phyloP scores from a whole-genome alignment of 30 jellyfish, hydroid and myxozoan species.

The Hydractinia echinata region DNA sequence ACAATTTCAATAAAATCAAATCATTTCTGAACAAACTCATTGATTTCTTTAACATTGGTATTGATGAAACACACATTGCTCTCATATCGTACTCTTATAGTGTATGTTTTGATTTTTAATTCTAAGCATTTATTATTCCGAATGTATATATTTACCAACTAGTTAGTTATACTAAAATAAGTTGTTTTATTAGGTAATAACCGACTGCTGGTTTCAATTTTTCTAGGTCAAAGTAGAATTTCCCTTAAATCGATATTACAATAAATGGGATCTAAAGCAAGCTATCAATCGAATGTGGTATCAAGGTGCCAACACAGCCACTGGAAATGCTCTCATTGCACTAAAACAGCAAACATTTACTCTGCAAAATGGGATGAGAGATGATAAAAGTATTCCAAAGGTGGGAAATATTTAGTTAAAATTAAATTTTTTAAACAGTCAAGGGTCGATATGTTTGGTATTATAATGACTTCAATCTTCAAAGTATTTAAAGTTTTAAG shows the following conservation, averaged over 20 bases:
- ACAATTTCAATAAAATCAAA: conserved; percentile 53
- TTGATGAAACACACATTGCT: conserved; percentile 79
- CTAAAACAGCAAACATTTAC: conserved; percentile 44
- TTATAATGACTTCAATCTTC: background rate
- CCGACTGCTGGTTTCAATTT: background rate
- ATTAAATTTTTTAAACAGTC: background rate
- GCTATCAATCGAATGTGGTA: conserved; percentile 60
- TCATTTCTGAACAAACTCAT: conserved; percentile 56
- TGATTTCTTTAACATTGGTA: conserved; percentile 79
- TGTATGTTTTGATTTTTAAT: conserved; percentile 35
- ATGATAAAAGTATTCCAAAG: conserved; percentile 86
- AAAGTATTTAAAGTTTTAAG: background rate
- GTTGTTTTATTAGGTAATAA: too few species aligned
- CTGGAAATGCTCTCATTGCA: conserved; percentile 86
- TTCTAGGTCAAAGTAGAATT: conserved; percentile 54
- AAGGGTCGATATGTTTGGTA: too few species aligned
- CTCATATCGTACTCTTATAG: conserved; percentile 58
- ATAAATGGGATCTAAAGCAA: conserved; percentile 49
- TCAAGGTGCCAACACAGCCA: conserved; percentile 78
- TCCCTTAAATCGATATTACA: conserved; percentile 26
- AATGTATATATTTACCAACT: too few species aligned
- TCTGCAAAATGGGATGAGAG: conserved; percentile 62
- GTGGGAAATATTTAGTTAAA: conserved; percentile 14
- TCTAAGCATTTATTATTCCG: too few species aligned
- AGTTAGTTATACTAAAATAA: too few species aligned